These are phyloP conservation scores for Bicyclus anynana DNA, from an alignment of 1,140 invertebrate species.

Conservation along the genomic window DNA sequence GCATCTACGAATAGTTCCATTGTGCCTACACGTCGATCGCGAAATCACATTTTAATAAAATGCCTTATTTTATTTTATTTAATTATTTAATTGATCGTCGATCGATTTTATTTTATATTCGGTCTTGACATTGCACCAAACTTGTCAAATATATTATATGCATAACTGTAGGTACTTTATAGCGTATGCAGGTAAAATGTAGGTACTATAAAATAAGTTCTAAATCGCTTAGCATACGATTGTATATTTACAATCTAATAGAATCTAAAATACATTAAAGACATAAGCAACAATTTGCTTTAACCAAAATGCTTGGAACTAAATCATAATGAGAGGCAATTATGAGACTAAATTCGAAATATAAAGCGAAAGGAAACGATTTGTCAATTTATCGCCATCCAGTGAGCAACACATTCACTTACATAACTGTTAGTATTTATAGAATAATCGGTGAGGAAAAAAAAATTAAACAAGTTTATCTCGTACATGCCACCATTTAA, in stretches of 20 bases:
- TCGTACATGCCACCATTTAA: too few relatives aligned
- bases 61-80: too few relatives aligned
- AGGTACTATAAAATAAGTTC: background rate
- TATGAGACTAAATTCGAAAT: background rate
- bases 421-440: slow-evolving; percentile 15
- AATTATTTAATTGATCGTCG: too few relatives aligned
- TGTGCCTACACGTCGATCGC: too few relatives aligned
- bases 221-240: background rate
- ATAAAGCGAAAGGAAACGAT: background rate
- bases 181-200: background rate
- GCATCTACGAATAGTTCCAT: too few relatives aligned
- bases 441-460: too few relatives aligned
- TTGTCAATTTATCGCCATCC: background rate
- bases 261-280: background rate
- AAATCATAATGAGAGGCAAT: background rate
- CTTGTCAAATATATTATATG: too few relatives aligned
- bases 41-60: too few relatives aligned
- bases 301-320: background rate
- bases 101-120: too few relatives aligned
- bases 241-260: background rate
- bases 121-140: too few relatives aligned
- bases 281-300: background rate
- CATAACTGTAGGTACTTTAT: background rate
- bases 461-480: too few relatives aligned
- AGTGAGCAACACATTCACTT: slow-evolving; percentile 17